Percentiles rank a stretch among this genome's conserved stretches.
phyloP scores from a whole-genome alignment of 1,140 invertebrate species.

The Acyrthosiphon pisum region DNA sequence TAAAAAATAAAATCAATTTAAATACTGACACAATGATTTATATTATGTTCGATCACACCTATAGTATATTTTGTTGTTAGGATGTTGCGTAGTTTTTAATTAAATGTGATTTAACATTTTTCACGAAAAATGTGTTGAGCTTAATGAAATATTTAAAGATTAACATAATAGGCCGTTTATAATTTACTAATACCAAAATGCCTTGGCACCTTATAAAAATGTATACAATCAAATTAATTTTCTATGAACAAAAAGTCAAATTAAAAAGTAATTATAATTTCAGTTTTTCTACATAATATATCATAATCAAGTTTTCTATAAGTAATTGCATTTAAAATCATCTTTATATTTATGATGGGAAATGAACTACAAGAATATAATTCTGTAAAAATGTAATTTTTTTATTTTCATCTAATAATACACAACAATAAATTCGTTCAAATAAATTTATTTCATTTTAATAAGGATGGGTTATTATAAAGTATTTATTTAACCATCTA shows the following conservation, averaged over 20 bases:
- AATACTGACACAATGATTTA: neutral
- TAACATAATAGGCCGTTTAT: neutral
- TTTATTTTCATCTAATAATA: neutral
- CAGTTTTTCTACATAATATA: neutral
- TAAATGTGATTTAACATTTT: neutral
- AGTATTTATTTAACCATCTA: too few species aligned
- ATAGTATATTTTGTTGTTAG: neutral
- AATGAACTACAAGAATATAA: neutral
- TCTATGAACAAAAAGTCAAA: neutral
- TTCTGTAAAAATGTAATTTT: neutral
- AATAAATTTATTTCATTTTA: neutral
- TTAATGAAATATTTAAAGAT: neutral
- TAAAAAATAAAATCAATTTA: neutral
- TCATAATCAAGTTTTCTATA: neutral
- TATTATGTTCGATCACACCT: neutral
- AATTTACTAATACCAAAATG: neutral
- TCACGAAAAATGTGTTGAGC: neutral
- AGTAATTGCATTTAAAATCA: neutral
- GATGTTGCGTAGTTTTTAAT: neutral
- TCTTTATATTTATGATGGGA: neutral
- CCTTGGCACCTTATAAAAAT: neutral
- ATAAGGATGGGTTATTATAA: neutral
- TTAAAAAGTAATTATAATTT: neutral
- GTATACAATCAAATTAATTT: neutral
- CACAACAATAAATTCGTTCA: neutral